phyloP scores from a whole-genome alignment of 1,140 invertebrate genomes.

The Copidosoma floridanum region DNA sequence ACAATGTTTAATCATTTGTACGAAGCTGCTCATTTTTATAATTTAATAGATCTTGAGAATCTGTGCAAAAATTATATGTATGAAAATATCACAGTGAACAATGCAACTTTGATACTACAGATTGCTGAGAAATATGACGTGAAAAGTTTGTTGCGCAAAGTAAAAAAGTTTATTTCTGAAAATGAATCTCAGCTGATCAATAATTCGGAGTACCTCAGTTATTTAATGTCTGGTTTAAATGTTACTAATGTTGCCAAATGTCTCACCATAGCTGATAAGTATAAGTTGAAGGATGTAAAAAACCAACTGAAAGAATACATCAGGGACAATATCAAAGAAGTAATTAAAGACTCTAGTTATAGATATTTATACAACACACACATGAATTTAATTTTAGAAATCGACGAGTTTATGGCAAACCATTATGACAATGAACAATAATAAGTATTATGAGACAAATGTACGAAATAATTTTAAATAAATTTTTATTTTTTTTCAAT shows the following conservation, averaged over 20 bases:
- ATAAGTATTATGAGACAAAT: not conserved
- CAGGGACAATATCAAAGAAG: constrained; percentile 6
- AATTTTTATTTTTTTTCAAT: not conserved
- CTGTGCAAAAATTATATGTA: constrained; percentile 9
- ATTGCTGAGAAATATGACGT: constrained; percentile 6
- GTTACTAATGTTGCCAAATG: constrained; percentile 5
- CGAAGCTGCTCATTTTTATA: constrained; percentile 8
- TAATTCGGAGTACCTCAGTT: constrained; percentile 1
- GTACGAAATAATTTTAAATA: not conserved
- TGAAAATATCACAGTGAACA: not conserved
- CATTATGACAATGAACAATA: not conserved
- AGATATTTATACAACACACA: constrained; percentile 3
- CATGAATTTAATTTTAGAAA: constrained; percentile 8
- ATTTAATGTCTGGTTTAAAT: not conserved
- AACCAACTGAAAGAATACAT: constrained; percentile 4
- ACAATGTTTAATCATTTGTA: not conserved
- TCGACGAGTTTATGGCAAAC: constrained; percentile 8
- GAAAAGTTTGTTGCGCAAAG: not conserved
- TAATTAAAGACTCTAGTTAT: constrained; percentile 9
- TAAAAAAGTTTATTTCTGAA: constrained; percentile 2
- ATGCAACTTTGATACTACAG: not conserved
- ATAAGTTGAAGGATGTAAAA: constrained; percentile 10
- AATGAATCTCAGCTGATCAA: constrained; percentile 7
- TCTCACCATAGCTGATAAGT: constrained; percentile 4
- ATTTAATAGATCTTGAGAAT: constrained; percentile 4